Evolutionary conservation across 2,888 invertebrate species (phyloP), one percentile per base, ranked within the genome.

Genomic region (Pseudococcus jackbeardsleyi): DNA sequence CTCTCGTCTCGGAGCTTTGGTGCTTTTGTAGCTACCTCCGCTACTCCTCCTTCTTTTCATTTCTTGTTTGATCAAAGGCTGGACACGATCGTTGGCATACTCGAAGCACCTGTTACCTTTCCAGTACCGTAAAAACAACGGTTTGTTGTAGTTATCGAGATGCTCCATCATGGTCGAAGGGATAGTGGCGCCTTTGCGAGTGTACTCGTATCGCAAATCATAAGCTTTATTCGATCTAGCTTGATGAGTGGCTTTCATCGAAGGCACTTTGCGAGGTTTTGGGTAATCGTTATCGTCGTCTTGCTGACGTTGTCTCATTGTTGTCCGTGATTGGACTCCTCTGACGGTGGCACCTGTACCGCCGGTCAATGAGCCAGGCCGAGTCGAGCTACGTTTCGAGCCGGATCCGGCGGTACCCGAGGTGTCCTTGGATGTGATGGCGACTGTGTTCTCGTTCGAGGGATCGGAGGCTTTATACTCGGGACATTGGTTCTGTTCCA

Each of bases 131-230:
- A 26, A n/a, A 39, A 88, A 88, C 39, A 79, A 33, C n/a, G 50
- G 82, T 26, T 54, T 79, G 4, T 82, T 33, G 59, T 22, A 88
- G 17, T 82, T 17, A 9, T 88, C 59, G 0, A 79, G 48, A 54
- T 88, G 88, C 8, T 85, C n/a, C 42, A 59, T 11, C 26, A 26
- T 64, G 12, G 11, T 15, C 50, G 85, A 59, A 54, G 85, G 85
- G 15, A 85, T 59, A 0, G 85, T 26, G 19, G 54, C 54, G 12
- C 85, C 64, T 59, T 64, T 59, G 17, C 85, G 85, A 26, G 59
- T 85, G n/a, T 59, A 85, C 42, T 85, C 59, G 33, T 50, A 19
- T 22, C 87, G 87, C n/a, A 87, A 54, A 79, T 87, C 87, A 79
- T 68, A 42, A 17, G 50, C 50, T 79, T 50, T 85, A 15, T 54